phyloP scores from a whole-genome alignment of 2,797 vertebrate genomes.

The Podarcis siculus region DNA sequence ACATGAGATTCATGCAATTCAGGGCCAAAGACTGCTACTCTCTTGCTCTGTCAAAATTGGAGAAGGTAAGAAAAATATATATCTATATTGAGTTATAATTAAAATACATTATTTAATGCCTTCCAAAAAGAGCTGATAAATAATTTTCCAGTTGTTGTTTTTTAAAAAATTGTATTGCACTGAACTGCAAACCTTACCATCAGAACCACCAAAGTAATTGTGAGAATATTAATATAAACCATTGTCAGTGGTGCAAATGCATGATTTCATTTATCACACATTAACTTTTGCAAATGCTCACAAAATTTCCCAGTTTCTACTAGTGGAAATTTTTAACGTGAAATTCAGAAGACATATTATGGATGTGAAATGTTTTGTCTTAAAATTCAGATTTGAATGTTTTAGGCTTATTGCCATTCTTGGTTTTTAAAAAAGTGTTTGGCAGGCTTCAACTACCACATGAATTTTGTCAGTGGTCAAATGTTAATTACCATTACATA shows the following conservation, averaged over 20 bases:
- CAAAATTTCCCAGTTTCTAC: not conserved
- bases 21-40: conserved; percentile 99
- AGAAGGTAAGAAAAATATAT: conserved; percentile 86
- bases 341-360: not conserved
- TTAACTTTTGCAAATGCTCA: not conserved
- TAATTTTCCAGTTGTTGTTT: not conserved
- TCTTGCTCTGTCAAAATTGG: conserved; percentile 93
- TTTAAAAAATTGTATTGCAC: not conserved
- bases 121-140: not conserved
- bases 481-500: not conserved
- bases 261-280: not conserved
- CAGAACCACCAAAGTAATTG: not conserved
- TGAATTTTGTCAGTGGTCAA: not conserved
- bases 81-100: not conserved
- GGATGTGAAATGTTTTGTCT: not conserved
- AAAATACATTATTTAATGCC: not conserved
- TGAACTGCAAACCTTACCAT: not conserved
- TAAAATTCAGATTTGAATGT: not conserved
- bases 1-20: conserved; percentile 99
- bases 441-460: not conserved
- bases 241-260: not conserved
- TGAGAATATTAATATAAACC: not conserved
- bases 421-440: not conserved
- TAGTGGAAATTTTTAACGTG: not conserved
- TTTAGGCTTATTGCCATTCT: not conserved